phyloP scores from a whole-genome alignment of 1,140 invertebrate genomes.

The Lasioglossum baleicum region DNA sequence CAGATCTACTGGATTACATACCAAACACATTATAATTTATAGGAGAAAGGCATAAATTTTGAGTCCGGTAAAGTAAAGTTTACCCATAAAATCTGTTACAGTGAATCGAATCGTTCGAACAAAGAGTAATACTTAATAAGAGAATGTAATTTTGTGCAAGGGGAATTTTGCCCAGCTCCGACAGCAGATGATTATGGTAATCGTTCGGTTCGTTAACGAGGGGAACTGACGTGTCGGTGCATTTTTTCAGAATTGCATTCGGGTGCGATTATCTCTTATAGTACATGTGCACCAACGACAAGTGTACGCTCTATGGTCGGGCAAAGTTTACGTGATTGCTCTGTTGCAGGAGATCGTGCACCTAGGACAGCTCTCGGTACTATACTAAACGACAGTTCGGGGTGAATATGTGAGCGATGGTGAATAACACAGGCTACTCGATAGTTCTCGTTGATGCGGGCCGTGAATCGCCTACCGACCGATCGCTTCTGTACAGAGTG shows the following conservation, averaged over 20 bases:
- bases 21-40: no score
- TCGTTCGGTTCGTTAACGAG: background rate
- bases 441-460: background rate
- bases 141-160: no score
- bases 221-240: slow-evolving; percentile 12
- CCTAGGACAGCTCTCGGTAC: slow-evolving; percentile 59
- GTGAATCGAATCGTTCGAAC: no score
- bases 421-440: background rate
- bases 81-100: no score
- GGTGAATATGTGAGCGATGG: background rate
- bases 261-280: slow-evolving; percentile 14
- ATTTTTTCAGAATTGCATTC: slow-evolving; percentile 2
- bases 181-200: background rate
- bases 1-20: no score
- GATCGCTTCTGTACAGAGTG: background rate
- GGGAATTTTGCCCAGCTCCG: no score
- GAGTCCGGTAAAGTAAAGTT: no score
- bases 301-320: slow-evolving; percentile 6
- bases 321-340: background rate
- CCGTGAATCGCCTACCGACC: background rate
- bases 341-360: slow-evolving; percentile 51
- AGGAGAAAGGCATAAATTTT: no score
- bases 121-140: no score
- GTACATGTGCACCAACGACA: slow-evolving; percentile 21
- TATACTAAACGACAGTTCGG: slow-evolving; percentile 43